Conservation (phyloP, 2,797 vertebrate species). For the Chelmon rostratus region DNA sequence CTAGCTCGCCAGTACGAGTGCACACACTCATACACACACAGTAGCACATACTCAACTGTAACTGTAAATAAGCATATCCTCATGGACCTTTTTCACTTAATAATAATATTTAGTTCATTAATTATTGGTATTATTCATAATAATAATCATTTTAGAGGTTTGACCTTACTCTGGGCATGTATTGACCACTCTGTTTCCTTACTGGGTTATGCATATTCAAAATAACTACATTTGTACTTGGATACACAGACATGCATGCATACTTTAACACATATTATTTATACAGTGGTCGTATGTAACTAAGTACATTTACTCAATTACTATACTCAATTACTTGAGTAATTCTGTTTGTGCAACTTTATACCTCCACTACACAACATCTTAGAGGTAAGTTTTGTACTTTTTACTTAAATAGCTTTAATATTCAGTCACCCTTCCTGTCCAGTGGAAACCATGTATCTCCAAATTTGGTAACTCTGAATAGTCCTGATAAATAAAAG, state of each 20-base stretch:
- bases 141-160: too few species aligned
- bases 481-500: neutral
- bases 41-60: slow-evolving; percentile 18
- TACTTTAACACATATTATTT: too few species aligned
- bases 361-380: too few species aligned
- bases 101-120: too few species aligned
- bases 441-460: neutral
- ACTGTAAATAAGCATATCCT: slow-evolving; percentile 13
- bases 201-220: too few species aligned
- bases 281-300: too few species aligned
- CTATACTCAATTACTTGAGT: neutral
- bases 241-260: neutral
- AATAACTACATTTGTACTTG: neutral
- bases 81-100: neutral
- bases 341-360: neutral
- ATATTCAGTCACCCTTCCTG: neutral
- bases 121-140: too few species aligned
- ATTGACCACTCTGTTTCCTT: too few species aligned
- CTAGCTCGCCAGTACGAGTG: slow-evolving; percentile 36
- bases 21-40: slow-evolving; percentile 30
- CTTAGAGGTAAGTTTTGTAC: too few species aligned
- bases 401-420: too few species aligned
- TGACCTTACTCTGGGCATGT: too few species aligned
- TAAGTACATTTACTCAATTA: neutral
- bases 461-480: neutral